Evolutionary conservation across 1,140 invertebrate species (phyloP).

Genomic region (Lasioglossum albipes): DNA sequence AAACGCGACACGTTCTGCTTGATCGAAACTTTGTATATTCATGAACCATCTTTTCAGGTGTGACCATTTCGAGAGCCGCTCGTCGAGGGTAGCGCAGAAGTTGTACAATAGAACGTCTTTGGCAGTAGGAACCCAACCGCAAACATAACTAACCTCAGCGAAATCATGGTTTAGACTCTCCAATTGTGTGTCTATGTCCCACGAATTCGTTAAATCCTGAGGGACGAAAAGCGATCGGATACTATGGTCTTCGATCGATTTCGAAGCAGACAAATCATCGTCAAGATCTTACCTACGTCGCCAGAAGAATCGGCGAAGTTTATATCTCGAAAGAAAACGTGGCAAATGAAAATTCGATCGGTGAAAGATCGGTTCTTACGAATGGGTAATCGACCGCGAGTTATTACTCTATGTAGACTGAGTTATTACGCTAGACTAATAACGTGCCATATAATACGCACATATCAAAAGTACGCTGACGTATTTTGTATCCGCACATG

Average conservation of each 20-base stretch:
- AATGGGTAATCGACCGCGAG: background rate
- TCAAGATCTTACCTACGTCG: background rate
- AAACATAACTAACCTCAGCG: slow-evolving; percentile 81
- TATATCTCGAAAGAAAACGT: background rate
- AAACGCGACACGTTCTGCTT: slow-evolving; percentile 78
- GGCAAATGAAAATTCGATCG: background rate
- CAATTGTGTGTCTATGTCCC: slow-evolving; percentile 61
- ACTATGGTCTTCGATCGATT: background rate
- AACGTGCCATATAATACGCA: too few relatives aligned
- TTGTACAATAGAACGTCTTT: slow-evolving; percentile 79
- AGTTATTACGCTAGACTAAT: background rate
- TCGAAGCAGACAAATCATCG: background rate
- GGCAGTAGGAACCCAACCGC: slow-evolving; percentile 80
- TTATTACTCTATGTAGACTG: background rate
- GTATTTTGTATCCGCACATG: background rate
- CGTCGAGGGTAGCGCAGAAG: slow-evolving; percentile 70
- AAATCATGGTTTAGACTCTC: slow-evolving; percentile 75
- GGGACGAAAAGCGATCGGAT: slow-evolving; percentile 24
- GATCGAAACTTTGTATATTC: slow-evolving; percentile 82
- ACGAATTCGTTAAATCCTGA: slow-evolving; percentile 42
- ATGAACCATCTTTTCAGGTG: slow-evolving; percentile 82
- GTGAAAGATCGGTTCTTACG: background rate
- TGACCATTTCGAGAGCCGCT: slow-evolving; percentile 73
- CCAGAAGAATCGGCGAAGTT: background rate
- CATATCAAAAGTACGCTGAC: background rate